A percentile compares a stretch with the other conserved stretches of the same genome.
phyloP scores from a whole-genome alignment of 2,113 vertebrate species.

The Equus przewalskii region DNA sequence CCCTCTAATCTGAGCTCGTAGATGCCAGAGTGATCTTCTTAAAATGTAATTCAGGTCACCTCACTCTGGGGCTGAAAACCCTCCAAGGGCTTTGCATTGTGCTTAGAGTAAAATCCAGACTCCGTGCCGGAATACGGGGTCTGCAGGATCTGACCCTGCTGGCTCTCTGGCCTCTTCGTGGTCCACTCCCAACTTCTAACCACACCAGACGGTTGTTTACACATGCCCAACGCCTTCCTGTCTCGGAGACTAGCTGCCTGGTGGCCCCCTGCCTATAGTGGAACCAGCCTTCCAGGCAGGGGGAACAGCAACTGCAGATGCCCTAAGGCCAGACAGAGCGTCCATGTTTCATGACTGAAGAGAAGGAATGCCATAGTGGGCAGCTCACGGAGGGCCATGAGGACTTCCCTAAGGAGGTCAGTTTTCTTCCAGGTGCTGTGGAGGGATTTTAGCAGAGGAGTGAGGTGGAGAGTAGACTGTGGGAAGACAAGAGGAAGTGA shows the following conservation, averaged over 20 bases:
- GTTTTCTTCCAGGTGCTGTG: not conserved
- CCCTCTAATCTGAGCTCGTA: not conserved
- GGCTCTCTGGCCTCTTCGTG: not conserved
- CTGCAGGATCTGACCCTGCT: not conserved
- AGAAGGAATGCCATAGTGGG: not conserved
- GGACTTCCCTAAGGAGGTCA: not conserved
- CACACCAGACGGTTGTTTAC: not conserved
- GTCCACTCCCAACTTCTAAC: not conserved
- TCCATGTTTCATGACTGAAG: not conserved
- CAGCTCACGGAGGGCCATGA: not conserved
- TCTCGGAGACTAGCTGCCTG: not conserved
- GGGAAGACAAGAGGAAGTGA: not conserved
- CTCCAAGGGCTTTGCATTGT: conserved; percentile 27
- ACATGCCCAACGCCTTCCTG: not conserved
- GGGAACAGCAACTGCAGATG: not conserved
- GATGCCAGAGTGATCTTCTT: conserved; percentile 58
- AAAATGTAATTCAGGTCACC: conserved; percentile 71
- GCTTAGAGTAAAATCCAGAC: not conserved
- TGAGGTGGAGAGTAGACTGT: not conserved
- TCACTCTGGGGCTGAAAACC: not conserved
- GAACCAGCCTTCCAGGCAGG: not conserved
- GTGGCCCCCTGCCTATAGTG: not conserved
- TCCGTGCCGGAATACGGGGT: not conserved
- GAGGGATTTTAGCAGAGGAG: not conserved
- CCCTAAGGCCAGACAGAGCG: not conserved